phyloP scores from a whole-genome alignment of 2,797 vertebrate species.

The Periophthalmus magnuspinnatus region DNA sequence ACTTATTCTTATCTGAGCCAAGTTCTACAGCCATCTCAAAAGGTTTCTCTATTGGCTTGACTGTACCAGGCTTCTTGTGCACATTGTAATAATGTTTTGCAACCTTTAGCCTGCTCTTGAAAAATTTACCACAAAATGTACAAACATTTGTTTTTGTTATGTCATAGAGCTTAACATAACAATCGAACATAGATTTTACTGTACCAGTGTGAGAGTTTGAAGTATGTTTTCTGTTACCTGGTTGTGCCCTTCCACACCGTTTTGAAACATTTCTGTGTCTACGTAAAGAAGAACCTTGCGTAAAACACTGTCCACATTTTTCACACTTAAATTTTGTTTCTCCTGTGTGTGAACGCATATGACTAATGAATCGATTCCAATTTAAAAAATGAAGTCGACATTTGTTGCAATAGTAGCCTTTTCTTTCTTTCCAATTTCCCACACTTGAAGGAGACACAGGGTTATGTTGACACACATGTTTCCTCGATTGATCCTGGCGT shows the following conservation, averaged over 20 bases:
- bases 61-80: conserved; percentile 35
- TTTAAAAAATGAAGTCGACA: conserved; percentile 65
- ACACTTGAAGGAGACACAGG: neutral
- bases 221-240: conserved; percentile 12
- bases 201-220: neutral
- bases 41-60: conserved; percentile 34
- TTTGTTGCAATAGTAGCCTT: conserved; percentile 54
- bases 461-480: conserved; percentile 52
- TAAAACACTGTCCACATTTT: conserved; percentile 71
- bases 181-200: conserved; percentile 43
- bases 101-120: conserved; percentile 34
- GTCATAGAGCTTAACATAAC: conserved; percentile 77
- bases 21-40: conserved; percentile 33
- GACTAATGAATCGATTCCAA: conserved; percentile 42
- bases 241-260: conserved; percentile 48
- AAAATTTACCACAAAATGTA: conserved; percentile 59
- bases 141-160: conserved; percentile 56
- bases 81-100: conserved; percentile 48
- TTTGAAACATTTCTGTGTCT: conserved; percentile 59
- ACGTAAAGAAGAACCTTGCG: conserved; percentile 50
- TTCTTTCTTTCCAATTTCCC: conserved; percentile 22
- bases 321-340: conserved; percentile 69
- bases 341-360: conserved; percentile 71
- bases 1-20: conserved; percentile 29
- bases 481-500: conserved; percentile 28